Conservation (phyloP, 2,113 vertebrate genomes). For the Panthera uncia region DNA sequence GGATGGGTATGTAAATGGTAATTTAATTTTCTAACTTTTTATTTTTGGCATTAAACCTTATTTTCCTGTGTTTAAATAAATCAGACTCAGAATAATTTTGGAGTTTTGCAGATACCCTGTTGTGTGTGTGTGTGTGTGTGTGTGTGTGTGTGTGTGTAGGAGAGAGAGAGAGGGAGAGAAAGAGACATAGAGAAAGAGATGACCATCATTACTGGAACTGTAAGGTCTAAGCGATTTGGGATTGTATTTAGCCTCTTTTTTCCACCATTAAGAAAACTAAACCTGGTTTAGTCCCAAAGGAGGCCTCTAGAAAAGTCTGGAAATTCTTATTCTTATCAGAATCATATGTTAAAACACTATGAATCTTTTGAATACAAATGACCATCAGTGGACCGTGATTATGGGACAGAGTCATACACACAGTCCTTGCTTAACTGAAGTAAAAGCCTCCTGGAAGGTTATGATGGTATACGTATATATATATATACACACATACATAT, state of each 20-base stretch:
- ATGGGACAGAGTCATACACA: background rate
- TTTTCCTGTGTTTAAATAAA: background rate
- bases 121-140: background rate
- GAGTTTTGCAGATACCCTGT: background rate
- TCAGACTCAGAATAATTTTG: background rate
- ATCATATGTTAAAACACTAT: background rate
- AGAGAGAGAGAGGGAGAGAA: background rate
- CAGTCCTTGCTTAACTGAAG: background rate
- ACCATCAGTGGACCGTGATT: background rate
- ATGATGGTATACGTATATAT: background rate
- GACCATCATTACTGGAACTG: background rate
- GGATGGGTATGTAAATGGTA: background rate
- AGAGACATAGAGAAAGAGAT: background rate
- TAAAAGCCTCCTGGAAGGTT: background rate
- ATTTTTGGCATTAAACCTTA: background rate
- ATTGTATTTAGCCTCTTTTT: background rate
- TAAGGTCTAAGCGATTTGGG: background rate
- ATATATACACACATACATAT: rapidly evolving
- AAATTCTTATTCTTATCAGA: background rate
- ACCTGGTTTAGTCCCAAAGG: background rate
- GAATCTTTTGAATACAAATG: background rate
- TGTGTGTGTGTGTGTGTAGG: rapidly evolving
- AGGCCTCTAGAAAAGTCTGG: background rate
- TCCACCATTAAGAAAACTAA: background rate
- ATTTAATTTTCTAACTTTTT: background rate